Percentiles rank a stretch among this genome's conserved stretches.
Evolutionary conservation across 2,113 vertebrate species (phyloP).

Genomic region (Syrrhaptes paradoxus): DNA sequence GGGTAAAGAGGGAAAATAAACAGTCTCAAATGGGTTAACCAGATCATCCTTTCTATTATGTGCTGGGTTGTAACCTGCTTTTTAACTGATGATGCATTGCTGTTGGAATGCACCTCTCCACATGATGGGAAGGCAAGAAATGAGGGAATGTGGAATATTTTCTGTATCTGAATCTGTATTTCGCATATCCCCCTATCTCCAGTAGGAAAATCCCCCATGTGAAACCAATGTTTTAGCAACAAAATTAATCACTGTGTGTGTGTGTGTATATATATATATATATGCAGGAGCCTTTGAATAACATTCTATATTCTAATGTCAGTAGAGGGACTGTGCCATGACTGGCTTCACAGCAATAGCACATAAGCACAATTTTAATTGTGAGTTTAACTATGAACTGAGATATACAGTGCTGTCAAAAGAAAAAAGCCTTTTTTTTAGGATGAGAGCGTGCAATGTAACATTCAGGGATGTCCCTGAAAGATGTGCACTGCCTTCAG

Average conservation of each 20-base stretch:
- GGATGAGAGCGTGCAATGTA: neutral
- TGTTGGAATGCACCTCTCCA: neutral
- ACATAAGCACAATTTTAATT: neutral
- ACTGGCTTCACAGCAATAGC: neutral
- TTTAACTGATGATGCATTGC: neutral
- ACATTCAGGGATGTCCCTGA: neutral
- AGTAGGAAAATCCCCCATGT: neutral
- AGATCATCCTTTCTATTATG: neutral
- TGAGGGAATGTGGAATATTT: neutral
- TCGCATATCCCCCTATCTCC: neutral
- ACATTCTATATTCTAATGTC: neutral
- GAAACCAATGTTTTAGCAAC: neutral
- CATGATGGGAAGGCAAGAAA: neutral
- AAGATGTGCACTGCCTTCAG: neutral
- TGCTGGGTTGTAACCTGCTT: neutral
- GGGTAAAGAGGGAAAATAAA: neutral
- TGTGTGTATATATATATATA: neutral
- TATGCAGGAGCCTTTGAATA: too few relatives aligned
- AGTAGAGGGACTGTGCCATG: neutral
- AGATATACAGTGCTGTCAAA: neutral
- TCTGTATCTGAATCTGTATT: neutral
- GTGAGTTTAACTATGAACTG: neutral
- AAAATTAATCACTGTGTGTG: neutral
- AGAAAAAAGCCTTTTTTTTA: neutral
- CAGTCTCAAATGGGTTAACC: slow-evolving; percentile 22